These are phyloP conservation scores for Gorsachius magnificus DNA, from an alignment of 2,797 vertebrate genomes.

Conservation along the genomic window DNA sequence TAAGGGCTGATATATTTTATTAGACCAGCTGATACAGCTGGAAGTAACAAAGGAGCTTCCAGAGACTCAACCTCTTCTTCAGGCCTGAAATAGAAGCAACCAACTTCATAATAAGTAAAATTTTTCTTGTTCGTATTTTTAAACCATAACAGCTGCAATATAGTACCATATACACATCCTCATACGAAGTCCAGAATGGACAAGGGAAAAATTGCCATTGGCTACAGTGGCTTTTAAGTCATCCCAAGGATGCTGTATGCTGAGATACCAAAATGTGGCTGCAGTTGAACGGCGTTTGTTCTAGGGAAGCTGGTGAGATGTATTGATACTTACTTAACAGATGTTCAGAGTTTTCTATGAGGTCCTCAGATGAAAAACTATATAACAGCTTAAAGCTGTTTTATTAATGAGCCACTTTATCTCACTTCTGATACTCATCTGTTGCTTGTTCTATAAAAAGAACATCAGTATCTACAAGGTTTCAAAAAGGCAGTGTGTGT, in stretches of 20 bases:
- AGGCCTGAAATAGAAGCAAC: neutral
- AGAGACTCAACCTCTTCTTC: neutral
- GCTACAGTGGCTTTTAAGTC: neutral
- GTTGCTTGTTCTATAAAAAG: neutral
- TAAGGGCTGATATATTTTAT: neutral
- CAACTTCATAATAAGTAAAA: neutral
- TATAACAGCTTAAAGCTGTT: neutral
- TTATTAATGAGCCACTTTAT: neutral
- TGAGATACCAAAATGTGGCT: neutral
- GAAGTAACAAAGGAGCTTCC: neutral
- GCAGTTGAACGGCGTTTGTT: neutral
- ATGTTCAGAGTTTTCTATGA: neutral
- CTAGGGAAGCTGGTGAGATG: neutral
- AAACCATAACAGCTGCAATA: neutral
- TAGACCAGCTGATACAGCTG: neutral
- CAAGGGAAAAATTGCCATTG: neutral
- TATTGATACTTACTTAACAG: neutral
- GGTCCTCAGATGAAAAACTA: neutral
- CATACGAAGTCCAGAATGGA: neutral
- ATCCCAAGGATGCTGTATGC: neutral
- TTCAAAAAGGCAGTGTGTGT: neutral
- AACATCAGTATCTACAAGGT: neutral
- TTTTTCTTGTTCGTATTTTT: neutral
- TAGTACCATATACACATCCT: neutral
- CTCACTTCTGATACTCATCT: neutral